Percentiles rank a stretch among this genome's conserved stretches.
phyloP scores from a whole-genome alignment of 2,113 vertebrate species.

The Amazona vittata region DNA sequence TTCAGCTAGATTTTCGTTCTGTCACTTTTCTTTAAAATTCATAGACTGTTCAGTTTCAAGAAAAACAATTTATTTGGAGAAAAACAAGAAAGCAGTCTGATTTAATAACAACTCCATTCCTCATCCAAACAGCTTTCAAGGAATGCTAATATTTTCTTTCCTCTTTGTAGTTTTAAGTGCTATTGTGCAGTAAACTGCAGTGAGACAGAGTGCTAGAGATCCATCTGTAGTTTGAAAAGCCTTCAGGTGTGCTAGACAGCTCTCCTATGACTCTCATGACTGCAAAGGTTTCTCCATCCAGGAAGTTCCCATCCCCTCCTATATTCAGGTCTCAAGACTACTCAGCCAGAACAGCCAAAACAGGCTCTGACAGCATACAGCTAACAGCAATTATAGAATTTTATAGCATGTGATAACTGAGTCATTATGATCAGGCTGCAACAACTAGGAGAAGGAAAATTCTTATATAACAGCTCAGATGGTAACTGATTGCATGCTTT shows the following conservation, averaged over 20 bases:
- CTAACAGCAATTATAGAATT: not conserved
- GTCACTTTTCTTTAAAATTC: not conserved
- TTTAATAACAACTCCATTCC: not conserved
- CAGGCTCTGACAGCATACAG: not conserved
- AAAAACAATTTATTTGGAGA: not conserved
- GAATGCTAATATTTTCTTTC: not conserved
- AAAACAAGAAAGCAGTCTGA: not conserved
- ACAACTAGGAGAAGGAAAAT: not conserved
- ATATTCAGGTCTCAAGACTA: not conserved
- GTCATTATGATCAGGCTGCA: conserved; percentile 4
- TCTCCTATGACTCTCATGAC: not conserved
- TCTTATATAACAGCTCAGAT: not conserved
- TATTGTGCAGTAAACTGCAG: not conserved
- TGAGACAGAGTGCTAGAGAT: not conserved
- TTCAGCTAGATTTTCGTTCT: not conserved
- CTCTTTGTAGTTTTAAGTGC: not conserved
- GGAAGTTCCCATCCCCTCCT: not conserved
- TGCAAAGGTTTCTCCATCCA: not conserved
- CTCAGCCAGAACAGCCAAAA: not conserved
- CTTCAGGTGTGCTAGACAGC: not conserved
- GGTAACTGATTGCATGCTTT: not conserved
- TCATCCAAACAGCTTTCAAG: not conserved
- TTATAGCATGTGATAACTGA: conserved; percentile 24
- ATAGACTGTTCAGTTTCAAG: not conserved
- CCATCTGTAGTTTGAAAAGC: not conserved